Evolutionary conservation across 92 coral and sea anemone genomes (phyloP).

Genomic region (Siderastrea radians): DNA sequence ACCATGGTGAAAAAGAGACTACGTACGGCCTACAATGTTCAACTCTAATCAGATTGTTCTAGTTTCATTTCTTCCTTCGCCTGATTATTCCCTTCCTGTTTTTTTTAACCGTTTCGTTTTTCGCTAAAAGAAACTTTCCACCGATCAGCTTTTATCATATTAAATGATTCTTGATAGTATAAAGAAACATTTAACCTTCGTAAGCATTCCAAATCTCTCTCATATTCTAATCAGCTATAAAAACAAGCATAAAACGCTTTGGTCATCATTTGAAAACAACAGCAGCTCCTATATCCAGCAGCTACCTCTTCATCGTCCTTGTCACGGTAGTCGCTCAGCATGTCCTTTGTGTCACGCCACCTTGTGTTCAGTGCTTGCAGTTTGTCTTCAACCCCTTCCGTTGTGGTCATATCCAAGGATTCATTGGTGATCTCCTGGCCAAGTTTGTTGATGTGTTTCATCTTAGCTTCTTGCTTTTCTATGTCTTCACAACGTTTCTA

Average conservation of each 20-base stretch:
- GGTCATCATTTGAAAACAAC: conserved; percentile 24
- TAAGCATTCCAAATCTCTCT: not conserved
- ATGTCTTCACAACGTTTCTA: conserved; percentile 31
- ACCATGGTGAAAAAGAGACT: too few relatives aligned
- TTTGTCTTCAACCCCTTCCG: not conserved
- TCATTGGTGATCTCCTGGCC: conserved; percentile 40
- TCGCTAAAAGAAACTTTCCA: not conserved
- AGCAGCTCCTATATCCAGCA: conserved; percentile 10
- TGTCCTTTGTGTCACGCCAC: conserved; percentile 35
- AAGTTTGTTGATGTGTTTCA: conserved; percentile 24
- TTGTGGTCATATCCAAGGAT: conserved; percentile 12
- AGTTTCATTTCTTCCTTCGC: too few relatives aligned
- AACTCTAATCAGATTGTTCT: too few relatives aligned
- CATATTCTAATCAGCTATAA: not conserved
- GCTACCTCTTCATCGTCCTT: conserved; percentile 6
- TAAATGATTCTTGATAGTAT: too few relatives aligned
- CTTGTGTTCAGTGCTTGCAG: conserved; percentile 25
- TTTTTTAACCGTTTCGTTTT: too few relatives aligned
- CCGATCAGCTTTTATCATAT: not conserved
- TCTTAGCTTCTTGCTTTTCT: conserved; percentile 19
- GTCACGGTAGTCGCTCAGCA: conserved; percentile 10
- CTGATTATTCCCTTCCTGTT: too few relatives aligned
- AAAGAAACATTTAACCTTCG: too few relatives aligned
- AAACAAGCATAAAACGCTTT: conserved; percentile 39
- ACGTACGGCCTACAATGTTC: too few relatives aligned